Percentiles rank a stretch among this genome's conserved stretches.
These are phyloP conservation scores for Rhinoraja longicauda DNA, from an alignment of 2,797 vertebrate genomes.

Conservation along the genomic window DNA sequence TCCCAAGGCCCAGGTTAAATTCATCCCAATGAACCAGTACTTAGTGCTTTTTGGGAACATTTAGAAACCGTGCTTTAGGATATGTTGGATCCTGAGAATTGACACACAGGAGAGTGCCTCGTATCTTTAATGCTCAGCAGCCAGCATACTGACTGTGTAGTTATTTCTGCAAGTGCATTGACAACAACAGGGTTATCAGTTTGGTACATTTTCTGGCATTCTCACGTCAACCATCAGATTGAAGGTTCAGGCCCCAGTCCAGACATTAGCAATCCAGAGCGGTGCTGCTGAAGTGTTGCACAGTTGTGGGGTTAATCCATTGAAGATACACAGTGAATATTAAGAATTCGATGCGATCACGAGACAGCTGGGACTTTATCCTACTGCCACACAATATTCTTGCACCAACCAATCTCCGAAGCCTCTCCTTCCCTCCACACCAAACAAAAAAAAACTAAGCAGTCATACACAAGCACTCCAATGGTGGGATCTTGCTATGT, in stretches of 20 bases:
- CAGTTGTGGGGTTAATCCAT: too few relatives aligned
- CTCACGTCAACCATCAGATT: neutral
- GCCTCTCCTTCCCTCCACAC: too few relatives aligned
- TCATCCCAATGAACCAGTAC: neutral
- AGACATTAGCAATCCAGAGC: neutral
- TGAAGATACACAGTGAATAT: neutral
- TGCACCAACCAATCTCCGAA: neutral
- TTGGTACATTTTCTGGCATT: neutral
- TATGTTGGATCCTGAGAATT: neutral
- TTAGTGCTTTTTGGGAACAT: neutral
- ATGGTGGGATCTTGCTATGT: neutral
- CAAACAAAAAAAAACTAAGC: too few relatives aligned
- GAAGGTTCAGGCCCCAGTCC: neutral
- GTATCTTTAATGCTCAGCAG: neutral
- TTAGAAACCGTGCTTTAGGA: too few relatives aligned
- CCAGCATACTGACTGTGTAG: slow-evolving; percentile 14
- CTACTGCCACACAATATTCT: neutral
- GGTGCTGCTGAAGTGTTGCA: neutral
- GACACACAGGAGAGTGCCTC: neutral
- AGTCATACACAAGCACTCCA: neutral
- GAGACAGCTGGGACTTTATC: neutral
- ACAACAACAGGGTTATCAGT: neutral
- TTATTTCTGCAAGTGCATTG: neutral
- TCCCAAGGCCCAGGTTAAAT: neutral
- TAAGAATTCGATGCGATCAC: neutral